phyloP scores from a whole-genome alignment of 2,888 invertebrate species.

The Leucoma salicis region DNA sequence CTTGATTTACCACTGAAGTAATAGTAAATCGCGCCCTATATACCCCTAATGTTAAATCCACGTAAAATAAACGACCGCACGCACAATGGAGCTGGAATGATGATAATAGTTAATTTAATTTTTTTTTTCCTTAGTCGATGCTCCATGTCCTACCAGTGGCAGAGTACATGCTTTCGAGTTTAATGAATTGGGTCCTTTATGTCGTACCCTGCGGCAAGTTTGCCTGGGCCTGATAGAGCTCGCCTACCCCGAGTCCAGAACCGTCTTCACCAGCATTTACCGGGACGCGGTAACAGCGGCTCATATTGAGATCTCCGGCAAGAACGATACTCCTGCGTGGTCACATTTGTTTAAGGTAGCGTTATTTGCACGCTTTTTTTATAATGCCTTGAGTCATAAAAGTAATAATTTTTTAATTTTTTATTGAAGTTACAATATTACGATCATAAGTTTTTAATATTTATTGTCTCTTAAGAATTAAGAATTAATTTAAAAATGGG shows the following conservation, averaged over 20 bases:
- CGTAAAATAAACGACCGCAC: too few species aligned
- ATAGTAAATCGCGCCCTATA: too few species aligned
- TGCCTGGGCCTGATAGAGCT: slow-evolving; percentile 93
- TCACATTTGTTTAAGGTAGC: slow-evolving; percentile 88
- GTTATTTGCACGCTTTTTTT: too few species aligned
- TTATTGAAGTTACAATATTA: too few species aligned
- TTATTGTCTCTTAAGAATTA: too few species aligned
- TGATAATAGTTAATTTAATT: neutral
- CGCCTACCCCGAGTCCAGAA: slow-evolving; percentile 90
- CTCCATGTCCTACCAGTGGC: slow-evolving; percentile 25
- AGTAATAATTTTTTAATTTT: too few species aligned
- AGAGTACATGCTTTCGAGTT: slow-evolving; percentile 86
- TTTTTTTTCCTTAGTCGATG: neutral
- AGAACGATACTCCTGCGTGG: slow-evolving; percentile 86
- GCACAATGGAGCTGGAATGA: too few species aligned
- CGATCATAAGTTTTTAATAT: too few species aligned
- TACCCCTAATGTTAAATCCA: too few species aligned
- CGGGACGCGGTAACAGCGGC: slow-evolving; percentile 50
- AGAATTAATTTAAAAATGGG: too few species aligned
- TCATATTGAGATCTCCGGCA: slow-evolving; percentile 39
- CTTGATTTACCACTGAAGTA: too few species aligned
- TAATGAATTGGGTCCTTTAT: slow-evolving; percentile 86
- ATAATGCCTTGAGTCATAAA: too few species aligned
- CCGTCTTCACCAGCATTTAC: slow-evolving; percentile 84
- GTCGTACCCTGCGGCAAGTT: slow-evolving; percentile 88